A percentile compares a stretch with the other conserved stretches of the same genome.
Conservation (phyloP, 2,888 invertebrate genomes). For the Creontiades dilutus region DNA sequence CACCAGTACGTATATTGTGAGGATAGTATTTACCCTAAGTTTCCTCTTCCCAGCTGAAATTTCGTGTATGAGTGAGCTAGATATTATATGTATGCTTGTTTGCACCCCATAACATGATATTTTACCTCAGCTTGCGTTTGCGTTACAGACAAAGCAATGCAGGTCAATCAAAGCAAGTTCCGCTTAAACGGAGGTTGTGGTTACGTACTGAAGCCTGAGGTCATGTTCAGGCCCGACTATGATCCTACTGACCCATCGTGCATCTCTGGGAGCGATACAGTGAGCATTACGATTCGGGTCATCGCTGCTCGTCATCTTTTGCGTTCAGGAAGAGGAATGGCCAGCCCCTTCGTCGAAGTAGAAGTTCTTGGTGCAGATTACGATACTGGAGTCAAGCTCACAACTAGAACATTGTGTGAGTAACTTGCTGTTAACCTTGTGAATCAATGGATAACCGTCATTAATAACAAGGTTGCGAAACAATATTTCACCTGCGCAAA, state of each 20-base stretch:
- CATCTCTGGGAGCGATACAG: slow-evolving; percentile 82
- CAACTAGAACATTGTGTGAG: slow-evolving; percentile 91
- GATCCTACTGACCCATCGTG: slow-evolving; percentile 87
- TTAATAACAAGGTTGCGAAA: too few species aligned
- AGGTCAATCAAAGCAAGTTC: slow-evolving; percentile 95
- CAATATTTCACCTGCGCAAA: too few species aligned
- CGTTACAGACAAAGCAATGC: slow-evolving; percentile 93
- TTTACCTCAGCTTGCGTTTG: not conserved
- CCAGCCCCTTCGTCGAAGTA: slow-evolving; percentile 94
- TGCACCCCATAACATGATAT: too few species aligned
- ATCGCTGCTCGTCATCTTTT: slow-evolving; percentile 94
- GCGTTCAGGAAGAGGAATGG: slow-evolving; percentile 88
- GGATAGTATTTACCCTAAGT: too few species aligned
- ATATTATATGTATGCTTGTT: too few species aligned
- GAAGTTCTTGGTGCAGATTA: slow-evolving; percentile 93
- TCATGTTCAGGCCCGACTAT: slow-evolving; percentile 89
- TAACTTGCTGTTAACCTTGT: slow-evolving; percentile 75
- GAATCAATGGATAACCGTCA: too few species aligned
- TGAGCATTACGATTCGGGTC: slow-evolving; percentile 86
- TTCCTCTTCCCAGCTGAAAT: too few species aligned
- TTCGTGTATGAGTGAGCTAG: too few species aligned
- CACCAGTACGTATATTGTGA: too few species aligned
- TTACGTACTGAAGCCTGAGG: slow-evolving; percentile 93
- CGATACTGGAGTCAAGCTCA: slow-evolving; percentile 90
- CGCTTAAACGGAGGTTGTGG: slow-evolving; percentile 95